Conservation (phyloP, 2,888 invertebrate species). For the Andrena fulva region DNA sequence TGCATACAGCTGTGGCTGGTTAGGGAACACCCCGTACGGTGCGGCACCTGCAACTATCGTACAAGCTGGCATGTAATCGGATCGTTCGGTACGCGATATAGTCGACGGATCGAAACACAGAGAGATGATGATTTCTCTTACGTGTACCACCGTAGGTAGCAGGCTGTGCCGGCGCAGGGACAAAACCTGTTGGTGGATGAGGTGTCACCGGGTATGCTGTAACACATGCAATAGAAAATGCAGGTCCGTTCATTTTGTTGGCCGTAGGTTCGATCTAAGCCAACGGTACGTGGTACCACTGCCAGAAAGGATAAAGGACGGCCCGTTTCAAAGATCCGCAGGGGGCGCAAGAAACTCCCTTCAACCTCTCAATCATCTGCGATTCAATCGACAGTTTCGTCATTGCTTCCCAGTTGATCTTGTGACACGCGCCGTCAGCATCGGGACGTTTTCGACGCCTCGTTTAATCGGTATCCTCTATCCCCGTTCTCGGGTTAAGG, state of each 20-base stretch:
- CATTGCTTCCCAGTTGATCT: constrained; percentile 44
- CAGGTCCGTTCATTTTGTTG: constrained; percentile 67
- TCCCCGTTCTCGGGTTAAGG: neutral
- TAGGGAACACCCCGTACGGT: constrained; percentile 87
- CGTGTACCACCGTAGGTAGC: constrained; percentile 82
- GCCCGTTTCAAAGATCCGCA: constrained; percentile 48
- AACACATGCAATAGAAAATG: constrained; percentile 80
- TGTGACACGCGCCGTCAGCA: constrained; percentile 67
- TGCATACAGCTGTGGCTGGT: constrained; percentile 88
- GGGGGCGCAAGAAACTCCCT: neutral
- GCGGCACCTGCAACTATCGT: constrained; percentile 87
- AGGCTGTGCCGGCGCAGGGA: constrained; percentile 83
- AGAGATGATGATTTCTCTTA: constrained; percentile 52
- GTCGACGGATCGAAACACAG: constrained; percentile 34
- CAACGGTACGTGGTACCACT: constrained; percentile 83
- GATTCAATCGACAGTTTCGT: neutral
- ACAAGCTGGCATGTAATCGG: constrained; percentile 34
- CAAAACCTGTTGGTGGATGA: constrained; percentile 84
- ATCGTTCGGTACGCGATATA: constrained; percentile 2
- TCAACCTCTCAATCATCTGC: neutral
- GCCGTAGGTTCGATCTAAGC: constrained; percentile 74
- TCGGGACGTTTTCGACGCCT: constrained; percentile 65
- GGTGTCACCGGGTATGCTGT: constrained; percentile 84
- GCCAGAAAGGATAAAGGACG: constrained; percentile 75
- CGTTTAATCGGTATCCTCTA: neutral